phyloP scores from a whole-genome alignment of 30 jellyfish, hydroid and myxozoan species.

The Aurelia sp. region DNA sequence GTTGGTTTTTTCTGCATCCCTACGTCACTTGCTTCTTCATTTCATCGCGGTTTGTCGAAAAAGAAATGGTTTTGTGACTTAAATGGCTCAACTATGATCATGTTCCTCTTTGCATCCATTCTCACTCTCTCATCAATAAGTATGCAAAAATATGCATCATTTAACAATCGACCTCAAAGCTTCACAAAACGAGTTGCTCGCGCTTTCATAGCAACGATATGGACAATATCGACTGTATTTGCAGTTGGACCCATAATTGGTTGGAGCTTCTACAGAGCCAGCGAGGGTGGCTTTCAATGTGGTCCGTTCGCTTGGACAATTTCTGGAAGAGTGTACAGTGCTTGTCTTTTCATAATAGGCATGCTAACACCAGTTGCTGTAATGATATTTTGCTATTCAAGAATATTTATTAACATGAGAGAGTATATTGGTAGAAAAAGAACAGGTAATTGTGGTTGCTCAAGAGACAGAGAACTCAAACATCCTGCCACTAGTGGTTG shows the following conservation, averaged over 20 bases:
- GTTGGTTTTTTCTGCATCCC: conserved; percentile 58
- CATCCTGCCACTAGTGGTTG: neutral
- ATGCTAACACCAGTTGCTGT: conserved; percentile 28
- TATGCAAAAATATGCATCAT: conserved; percentile 41
- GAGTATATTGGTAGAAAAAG: conserved; percentile 3
- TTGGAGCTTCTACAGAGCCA: conserved; percentile 67
- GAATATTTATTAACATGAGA: conserved; percentile 13
- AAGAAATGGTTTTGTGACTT: conserved; percentile 36
- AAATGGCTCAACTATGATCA: conserved; percentile 42
- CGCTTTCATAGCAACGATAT: conserved; percentile 15
- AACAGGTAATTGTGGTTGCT: too few relatives aligned
- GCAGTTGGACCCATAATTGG: conserved; percentile 81
- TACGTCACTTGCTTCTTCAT: conserved; percentile 20
- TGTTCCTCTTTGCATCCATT: conserved; percentile 36
- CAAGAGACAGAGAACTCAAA: neutral
- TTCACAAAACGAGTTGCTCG: conserved; percentile 3
- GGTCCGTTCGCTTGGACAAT: conserved; percentile 44
- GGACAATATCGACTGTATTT: conserved; percentile 40
- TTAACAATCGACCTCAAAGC: conserved; percentile 25
- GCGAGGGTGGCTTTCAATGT: conserved; percentile 56
- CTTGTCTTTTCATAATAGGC: conserved; percentile 27
- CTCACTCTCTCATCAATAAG: conserved; percentile 47
- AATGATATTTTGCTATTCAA: conserved; percentile 33
- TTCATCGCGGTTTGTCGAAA: neutral
- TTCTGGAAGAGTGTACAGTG: conserved; percentile 34